Evolutionary conservation across 2,888 invertebrate species (phyloP).

Genomic region (Stratiomys singularior): DNA sequence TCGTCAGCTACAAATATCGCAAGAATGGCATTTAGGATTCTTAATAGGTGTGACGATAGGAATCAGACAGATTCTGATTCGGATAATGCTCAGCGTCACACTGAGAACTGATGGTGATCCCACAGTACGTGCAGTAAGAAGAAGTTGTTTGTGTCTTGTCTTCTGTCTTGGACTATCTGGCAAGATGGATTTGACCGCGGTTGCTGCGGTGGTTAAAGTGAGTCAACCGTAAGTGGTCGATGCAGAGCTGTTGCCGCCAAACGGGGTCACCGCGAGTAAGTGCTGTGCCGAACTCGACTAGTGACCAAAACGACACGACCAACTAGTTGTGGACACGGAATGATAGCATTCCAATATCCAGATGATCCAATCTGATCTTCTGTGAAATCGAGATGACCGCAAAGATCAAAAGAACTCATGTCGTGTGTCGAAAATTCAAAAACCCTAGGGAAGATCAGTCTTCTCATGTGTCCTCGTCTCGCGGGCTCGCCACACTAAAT

Average conservation of each 20-base stretch:
- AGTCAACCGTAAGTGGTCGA: constrained; percentile 33
- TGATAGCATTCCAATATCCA: constrained; percentile 24
- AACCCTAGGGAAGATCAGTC: constrained; percentile 47
- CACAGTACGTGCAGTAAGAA: too few species aligned
- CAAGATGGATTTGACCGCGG: neutral
- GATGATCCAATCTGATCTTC: constrained; percentile 40
- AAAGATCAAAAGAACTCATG: constrained; percentile 50
- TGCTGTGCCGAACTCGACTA: neutral
- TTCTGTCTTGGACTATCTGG: neutral
- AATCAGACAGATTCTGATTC: constrained; percentile 37
- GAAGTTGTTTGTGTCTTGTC: neutral
- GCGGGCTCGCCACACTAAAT: too few species aligned
- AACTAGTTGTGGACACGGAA: neutral
- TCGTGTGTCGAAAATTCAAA: constrained; percentile 52
- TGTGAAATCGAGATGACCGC: constrained; percentile 46
- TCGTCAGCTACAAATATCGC: constrained; percentile 5
- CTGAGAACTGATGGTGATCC: neutral
- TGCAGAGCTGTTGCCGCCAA: neutral
- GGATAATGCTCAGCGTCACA: constrained; percentile 33
- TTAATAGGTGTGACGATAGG: constrained; percentile 41
- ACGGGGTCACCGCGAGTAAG: neutral
- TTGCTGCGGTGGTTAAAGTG: constrained; percentile 9
- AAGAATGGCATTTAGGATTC: constrained; percentile 30
- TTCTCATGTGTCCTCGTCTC: constrained; percentile 40
- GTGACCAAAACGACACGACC: neutral